These are phyloP conservation scores for Hesperophylax magnus DNA, from an alignment of 1,140 invertebrate species.

Conservation along the genomic window DNA sequence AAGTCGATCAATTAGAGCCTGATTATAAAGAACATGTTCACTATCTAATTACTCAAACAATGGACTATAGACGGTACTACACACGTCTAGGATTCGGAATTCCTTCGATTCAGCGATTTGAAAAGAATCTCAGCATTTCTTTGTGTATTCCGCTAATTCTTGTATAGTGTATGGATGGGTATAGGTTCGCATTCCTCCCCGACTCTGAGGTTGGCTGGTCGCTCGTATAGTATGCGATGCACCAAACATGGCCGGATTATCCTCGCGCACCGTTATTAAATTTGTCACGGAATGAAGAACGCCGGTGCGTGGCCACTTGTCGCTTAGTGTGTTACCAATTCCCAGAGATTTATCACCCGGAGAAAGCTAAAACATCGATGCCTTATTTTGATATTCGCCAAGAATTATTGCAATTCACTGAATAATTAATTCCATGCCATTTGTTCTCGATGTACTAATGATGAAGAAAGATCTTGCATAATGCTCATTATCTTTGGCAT, in stretches of 20 bases:
- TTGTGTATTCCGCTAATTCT: not conserved
- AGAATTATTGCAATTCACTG: too few relatives aligned
- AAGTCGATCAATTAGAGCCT: too few relatives aligned
- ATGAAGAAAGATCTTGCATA: not conserved
- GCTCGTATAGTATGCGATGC: too few relatives aligned
- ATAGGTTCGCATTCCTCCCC: too few relatives aligned
- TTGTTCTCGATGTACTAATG: conserved; percentile 8
- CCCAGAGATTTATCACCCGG: not conserved
- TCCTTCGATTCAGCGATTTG: not conserved
- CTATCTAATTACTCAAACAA: too few relatives aligned
- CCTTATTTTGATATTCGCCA: too few relatives aligned
- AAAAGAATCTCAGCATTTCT: not conserved
- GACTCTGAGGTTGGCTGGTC: too few relatives aligned
- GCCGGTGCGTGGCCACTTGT: conserved; percentile 9
- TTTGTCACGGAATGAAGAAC: conserved; percentile 20
- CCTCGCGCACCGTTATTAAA: conserved; percentile 9
- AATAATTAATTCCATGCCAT: not conserved
- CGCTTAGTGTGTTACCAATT: conserved; percentile 7
- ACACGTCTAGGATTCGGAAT: not conserved
- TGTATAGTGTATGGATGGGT: too few relatives aligned
- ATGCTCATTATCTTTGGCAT: not conserved
- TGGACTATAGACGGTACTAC: too few relatives aligned
- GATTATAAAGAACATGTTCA: too few relatives aligned
- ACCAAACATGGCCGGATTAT: not conserved
- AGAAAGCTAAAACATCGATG: not conserved